Percentiles rank a stretch among this genome's conserved stretches.
Conservation (phyloP, 2,797 vertebrate species). For the Pangasius macronema region DNA sequence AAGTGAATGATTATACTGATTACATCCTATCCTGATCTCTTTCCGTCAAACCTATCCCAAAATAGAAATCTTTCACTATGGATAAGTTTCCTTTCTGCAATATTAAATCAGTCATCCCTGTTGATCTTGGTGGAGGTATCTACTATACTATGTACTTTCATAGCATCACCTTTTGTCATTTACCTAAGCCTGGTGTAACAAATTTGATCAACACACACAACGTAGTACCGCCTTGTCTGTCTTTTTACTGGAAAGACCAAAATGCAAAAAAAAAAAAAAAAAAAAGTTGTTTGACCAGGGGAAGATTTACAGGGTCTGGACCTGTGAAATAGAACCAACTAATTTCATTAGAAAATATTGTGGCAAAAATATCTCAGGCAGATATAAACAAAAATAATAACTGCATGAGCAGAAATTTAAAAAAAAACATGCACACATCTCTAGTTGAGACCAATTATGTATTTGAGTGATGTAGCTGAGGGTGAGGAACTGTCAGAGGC, state of each 20-base stretch:
- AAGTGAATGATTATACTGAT: constrained; percentile 18
- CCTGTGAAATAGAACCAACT: not conserved
- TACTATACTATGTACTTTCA: not conserved
- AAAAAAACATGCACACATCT: not conserved
- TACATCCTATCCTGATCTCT: not conserved
- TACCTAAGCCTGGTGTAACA: not conserved
- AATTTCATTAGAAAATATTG: not conserved
- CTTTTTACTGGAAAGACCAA: not conserved
- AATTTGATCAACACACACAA: not conserved
- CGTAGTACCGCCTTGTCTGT: not conserved
- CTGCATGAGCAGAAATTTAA: not conserved
- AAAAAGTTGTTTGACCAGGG: not conserved
- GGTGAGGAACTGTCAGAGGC: not conserved
- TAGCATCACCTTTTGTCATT: not conserved
- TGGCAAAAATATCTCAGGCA: not conserved
- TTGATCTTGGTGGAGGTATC: not conserved
- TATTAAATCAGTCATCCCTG: constrained; percentile 6
- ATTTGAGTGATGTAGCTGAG: not conserved
- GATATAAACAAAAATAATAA: not conserved
- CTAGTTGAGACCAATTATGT: not conserved
- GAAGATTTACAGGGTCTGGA: not conserved
- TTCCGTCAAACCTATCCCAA: not conserved
- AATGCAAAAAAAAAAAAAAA: not conserved
- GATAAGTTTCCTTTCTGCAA: constrained; percentile 8
- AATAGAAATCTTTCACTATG: constrained; percentile 12